Evolutionary conservation across 2,888 invertebrate genomes (phyloP), one percentile per base, ranked within the genome.

Genomic region (Chrysomela aeneicollis): DNA sequence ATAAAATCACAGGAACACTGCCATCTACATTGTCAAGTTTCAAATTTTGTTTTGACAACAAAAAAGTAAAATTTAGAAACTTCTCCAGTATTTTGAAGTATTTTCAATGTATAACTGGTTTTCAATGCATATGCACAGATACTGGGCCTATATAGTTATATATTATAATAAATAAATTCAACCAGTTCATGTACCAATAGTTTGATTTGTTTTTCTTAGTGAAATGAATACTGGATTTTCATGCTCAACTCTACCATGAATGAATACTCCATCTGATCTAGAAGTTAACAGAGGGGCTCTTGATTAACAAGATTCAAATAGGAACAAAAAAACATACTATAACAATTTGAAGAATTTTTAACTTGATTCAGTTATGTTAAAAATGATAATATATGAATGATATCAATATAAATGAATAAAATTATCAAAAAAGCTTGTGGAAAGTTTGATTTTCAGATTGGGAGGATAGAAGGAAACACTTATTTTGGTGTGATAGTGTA

Each of bases 401-500:
- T 42, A 42, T 42, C 42, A 42, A 15, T 42, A 42, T 15, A 42
- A n/a, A 42, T 42, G 42, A 42, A 42, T 42, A 42, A 42, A 42
- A 42, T 42, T 15, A 42, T 42, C 42, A 42, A 42, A 42, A 42
- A 42, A 42, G 42, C 42, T n/a, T 42, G 15, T 26, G n/a, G 19
- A 21, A 19, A 19, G 22, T 22, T 17, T 8, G 15, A 1, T 22
- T 50, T 30, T 19, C 26, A 35, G 55, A 59, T 32, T 52, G 50
- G 54, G 35, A 47, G 50, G 32, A 9, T 35, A 32, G 32, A 61
- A 61, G 37, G 37, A 64, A 61, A 64, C 42, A 52, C 37, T 64
- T 19, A 53, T 61, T 12, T 52, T 58, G 37, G 47, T 54, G 54
- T 59, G 53, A 65, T 53, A 32, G 60, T 63, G 49, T 19, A 65